These are phyloP conservation scores for Pristionchus fissidentatus DNA, from an alignment of 2,888 invertebrate species.

Conservation along the genomic window DNA sequence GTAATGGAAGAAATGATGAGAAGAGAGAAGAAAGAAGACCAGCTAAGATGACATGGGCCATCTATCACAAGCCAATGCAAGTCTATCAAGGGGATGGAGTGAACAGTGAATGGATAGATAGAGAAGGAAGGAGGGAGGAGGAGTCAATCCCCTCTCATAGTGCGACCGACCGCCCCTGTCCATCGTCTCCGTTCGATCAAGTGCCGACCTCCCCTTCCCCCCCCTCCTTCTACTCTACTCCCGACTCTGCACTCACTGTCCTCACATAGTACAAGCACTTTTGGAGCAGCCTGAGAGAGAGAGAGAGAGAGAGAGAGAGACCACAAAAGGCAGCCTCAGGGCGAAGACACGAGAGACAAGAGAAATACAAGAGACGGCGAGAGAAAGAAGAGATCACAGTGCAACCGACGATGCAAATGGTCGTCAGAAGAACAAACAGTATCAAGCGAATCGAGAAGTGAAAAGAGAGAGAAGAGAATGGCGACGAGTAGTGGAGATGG, in stretches of 20 bases:
- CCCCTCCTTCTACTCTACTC: background rate
- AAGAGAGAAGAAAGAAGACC: no score
- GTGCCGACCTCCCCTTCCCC: background rate
- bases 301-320: constrained; percentile 10
- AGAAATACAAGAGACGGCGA: background rate
- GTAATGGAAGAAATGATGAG: no score
- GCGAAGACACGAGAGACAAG: background rate
- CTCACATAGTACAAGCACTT: background rate
- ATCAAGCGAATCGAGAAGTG: background rate
- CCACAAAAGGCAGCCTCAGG: background rate
- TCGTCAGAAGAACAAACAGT: background rate
- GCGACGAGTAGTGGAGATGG: background rate
- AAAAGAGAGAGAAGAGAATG: background rate
- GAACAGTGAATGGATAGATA: background rate
- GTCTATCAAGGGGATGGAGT: no score
- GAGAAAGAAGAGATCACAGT: background rate
- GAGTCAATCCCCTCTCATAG: background rate
- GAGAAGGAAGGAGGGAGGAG: background rate
- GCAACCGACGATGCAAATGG: background rate
- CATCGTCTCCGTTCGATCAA: background rate
- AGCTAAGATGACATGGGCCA: no score
- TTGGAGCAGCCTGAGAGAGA: background rate
- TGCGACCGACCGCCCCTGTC: background rate
- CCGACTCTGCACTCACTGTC: background rate
- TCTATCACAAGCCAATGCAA: no score